phyloP scores from a whole-genome alignment of 2,113 vertebrate species.

The Hemichromis elongatus region DNA sequence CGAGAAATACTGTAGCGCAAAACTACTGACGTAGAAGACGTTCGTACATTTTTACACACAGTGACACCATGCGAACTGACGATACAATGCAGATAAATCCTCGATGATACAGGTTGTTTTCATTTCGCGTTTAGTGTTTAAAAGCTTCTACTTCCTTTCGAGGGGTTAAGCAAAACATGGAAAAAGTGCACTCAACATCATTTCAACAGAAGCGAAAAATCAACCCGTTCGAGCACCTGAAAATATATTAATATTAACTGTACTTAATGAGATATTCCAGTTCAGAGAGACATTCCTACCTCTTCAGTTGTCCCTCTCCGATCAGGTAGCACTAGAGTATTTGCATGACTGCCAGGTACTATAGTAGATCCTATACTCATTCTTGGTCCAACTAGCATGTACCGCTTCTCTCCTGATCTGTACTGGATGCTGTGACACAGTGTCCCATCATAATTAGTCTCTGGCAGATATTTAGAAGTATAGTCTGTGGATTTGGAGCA shows the following conservation, averaged over 20 bases:
- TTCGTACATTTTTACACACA: slow-evolving; percentile 4
- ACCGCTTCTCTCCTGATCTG: neutral
- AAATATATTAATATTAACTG: neutral
- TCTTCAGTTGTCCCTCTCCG: neutral
- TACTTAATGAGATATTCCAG: neutral
- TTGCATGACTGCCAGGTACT: slow-evolving; percentile 37
- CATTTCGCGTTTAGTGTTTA: neutral
- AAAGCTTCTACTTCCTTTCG: neutral
- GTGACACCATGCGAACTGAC: slow-evolving; percentile 40
- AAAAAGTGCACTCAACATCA: rapidly evolving
- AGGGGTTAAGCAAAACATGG: rapidly evolving
- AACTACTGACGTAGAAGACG: neutral
- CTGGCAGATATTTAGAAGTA: too few relatives aligned
- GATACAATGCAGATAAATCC: neutral
- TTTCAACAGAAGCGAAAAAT: neutral
- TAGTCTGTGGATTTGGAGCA: too few relatives aligned
- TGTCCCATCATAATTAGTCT: too few relatives aligned
- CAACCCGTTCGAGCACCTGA: rapidly evolving
- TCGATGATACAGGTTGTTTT: neutral
- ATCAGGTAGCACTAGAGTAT: slow-evolving; percentile 9
- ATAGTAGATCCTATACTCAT: slow-evolving; percentile 53
- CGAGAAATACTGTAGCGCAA: neutral
- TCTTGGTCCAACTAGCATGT: too few relatives aligned
- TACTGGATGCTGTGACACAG: too few relatives aligned
- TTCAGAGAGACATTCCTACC: neutral